Evolutionary conservation across 2,888 invertebrate species (phyloP).

Genomic region (Steromphala cineraria): DNA sequence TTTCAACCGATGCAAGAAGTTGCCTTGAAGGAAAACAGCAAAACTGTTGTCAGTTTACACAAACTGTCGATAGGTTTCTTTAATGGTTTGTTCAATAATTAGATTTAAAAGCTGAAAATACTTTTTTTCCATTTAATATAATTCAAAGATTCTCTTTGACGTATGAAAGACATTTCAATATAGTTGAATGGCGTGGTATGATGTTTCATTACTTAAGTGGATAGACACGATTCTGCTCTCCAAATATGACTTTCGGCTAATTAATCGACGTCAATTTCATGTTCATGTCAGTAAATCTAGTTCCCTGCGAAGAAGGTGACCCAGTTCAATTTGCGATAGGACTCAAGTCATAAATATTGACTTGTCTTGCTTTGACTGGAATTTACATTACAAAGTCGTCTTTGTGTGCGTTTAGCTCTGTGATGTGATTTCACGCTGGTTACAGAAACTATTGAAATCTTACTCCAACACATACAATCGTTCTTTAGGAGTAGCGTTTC

Average conservation of each 20-base stretch:
- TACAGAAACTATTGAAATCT: no score
- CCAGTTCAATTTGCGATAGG: neutral
- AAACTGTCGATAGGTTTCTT: neutral
- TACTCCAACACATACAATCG: no score
- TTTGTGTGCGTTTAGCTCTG: neutral
- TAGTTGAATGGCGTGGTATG: no score
- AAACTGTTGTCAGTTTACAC: no score
- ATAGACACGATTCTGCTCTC: no score
- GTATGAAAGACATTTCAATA: neutral
- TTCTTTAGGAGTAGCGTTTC: no score
- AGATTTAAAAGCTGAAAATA: neutral
- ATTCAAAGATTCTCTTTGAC: neutral
- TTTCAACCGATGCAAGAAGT: no score
- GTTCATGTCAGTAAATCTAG: neutral
- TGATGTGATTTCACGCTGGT: neutral
- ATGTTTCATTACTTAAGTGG: no score
- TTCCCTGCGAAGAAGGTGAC: neutral
- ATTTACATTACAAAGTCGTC: constrained; percentile 5
- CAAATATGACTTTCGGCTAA: neutral
- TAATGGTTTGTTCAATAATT: neutral
- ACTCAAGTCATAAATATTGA: neutral
- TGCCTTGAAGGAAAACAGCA: no score
- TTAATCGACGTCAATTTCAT: neutral
- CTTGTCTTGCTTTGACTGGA: neutral
- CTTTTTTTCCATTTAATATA: no score